These are phyloP conservation scores for Pluvialis apricaria DNA, from an alignment of 2,113 vertebrate species.

Conservation along the genomic window DNA sequence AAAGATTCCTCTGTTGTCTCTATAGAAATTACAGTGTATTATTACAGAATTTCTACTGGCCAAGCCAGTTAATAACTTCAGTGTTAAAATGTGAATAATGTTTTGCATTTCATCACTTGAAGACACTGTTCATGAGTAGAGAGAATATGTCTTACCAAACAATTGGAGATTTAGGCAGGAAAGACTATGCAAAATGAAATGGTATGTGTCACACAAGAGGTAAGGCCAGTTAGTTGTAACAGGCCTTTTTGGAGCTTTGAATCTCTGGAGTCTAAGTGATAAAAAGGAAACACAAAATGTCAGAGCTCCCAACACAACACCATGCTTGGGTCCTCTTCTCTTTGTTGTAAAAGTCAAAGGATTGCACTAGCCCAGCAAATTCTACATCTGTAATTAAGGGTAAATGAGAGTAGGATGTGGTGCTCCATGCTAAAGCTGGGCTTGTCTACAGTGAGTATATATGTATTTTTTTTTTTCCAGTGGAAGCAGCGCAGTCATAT, in stretches of 20 bases:
- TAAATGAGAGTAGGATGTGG: neutral
- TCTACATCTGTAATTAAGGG: neutral
- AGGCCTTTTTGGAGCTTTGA: neutral
- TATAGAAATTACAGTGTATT: neutral
- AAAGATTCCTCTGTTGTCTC: neutral
- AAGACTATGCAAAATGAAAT: neutral
- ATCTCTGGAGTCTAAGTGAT: neutral
- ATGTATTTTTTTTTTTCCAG: neutral
- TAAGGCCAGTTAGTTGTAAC: neutral
- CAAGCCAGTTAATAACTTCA: neutral
- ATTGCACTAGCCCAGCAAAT: neutral
- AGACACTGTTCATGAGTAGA: neutral
- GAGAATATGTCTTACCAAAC: neutral
- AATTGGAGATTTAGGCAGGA: neutral
- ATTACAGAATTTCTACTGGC: neutral
- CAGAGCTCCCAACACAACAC: neutral
- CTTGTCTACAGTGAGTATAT: accelerated
- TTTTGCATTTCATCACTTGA: neutral
- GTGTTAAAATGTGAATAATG: neutral
- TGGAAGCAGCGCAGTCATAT: neutral
- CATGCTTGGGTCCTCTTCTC: neutral
- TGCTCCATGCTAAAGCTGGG: neutral
- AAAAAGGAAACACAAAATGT: neutral
- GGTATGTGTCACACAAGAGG: neutral
- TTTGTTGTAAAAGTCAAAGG: neutral